These are phyloP conservation scores for Pantherophis alleghaniensis DNA, from an alignment of 2,797 vertebrate species.

Conservation along the genomic window DNA sequence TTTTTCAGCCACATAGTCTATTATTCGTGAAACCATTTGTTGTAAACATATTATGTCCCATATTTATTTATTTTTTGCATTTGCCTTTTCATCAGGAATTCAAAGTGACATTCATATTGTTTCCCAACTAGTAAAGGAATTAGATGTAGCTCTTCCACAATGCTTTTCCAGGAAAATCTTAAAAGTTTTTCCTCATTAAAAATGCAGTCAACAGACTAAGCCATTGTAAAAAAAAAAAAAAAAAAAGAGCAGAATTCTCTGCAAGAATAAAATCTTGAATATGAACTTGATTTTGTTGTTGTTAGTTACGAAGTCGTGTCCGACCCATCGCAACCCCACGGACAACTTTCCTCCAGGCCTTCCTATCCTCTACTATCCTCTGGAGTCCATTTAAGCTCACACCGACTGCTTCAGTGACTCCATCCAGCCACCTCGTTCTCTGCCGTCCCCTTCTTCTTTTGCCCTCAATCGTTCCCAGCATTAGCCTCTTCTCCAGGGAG, in stretches of 20 bases:
- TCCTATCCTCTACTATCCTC: too few relatives aligned
- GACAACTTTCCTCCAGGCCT: too few relatives aligned
- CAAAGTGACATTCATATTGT: not conserved
- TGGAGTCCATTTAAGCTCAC: too few relatives aligned
- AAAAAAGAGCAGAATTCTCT: not conserved
- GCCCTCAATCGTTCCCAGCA: too few relatives aligned
- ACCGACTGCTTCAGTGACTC: too few relatives aligned
- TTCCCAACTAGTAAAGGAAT: not conserved
- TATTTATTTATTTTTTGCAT: not conserved
- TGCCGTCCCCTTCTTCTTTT: too few relatives aligned
- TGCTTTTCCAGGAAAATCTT: not conserved
- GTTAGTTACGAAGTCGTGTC: too few relatives aligned
- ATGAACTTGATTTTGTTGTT: not conserved
- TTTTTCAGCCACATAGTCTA: not conserved
- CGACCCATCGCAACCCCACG: too few relatives aligned
- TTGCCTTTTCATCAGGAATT: not conserved
- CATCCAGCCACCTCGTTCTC: too few relatives aligned
- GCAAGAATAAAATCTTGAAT: too few relatives aligned
- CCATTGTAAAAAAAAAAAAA: not conserved
- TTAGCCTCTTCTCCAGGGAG: too few relatives aligned
- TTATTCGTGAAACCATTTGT: not conserved
- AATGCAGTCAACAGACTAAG: not conserved
- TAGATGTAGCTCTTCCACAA: too few relatives aligned
- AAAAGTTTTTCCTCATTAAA: not conserved
- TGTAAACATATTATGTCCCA: not conserved